phyloP scores from a whole-genome alignment of 2,113 vertebrate species.

The Laticauda laticaudata region DNA sequence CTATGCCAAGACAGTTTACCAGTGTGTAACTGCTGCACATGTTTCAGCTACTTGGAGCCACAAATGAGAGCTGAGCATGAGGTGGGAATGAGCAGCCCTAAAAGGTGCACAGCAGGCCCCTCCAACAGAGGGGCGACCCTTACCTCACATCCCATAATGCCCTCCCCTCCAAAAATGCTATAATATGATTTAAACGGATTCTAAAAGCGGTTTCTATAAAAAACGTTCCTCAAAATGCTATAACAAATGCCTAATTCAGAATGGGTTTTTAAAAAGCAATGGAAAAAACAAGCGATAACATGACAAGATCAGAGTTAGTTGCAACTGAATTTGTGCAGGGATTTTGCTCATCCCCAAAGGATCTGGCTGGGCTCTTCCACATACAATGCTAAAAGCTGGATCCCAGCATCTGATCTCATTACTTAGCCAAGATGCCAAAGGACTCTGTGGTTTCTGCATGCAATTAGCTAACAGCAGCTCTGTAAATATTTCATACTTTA shows the following conservation, averaged over 20 bases:
- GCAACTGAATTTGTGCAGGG: neutral
- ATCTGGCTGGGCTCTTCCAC: neutral
- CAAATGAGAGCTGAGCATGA: neutral
- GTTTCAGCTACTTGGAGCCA: neutral
- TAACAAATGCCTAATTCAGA: neutral
- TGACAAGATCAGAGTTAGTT: neutral
- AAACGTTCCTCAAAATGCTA: neutral
- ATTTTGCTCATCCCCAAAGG: neutral
- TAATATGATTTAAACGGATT: neutral
- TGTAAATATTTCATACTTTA: slow-evolving; percentile 69
- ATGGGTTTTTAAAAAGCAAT: neutral
- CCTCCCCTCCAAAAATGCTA: too few species aligned
- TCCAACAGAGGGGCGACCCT: neutral
- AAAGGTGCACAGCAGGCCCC: neutral
- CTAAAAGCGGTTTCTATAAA: neutral
- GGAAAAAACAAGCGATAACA: too few species aligned
- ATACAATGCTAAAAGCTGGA: neutral
- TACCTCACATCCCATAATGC: too few species aligned
- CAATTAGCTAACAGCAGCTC: slow-evolving; percentile 66
- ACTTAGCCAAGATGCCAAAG: slow-evolving; percentile 16
- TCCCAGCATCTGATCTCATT: fast-evolving
- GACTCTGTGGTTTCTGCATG: neutral
- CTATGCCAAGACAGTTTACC: neutral
- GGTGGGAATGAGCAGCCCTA: neutral
- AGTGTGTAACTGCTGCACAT: neutral